These are phyloP conservation scores for Nyctereutes procyonoides DNA, from an alignment of 2,113 vertebrate species.

Conservation along the genomic window DNA sequence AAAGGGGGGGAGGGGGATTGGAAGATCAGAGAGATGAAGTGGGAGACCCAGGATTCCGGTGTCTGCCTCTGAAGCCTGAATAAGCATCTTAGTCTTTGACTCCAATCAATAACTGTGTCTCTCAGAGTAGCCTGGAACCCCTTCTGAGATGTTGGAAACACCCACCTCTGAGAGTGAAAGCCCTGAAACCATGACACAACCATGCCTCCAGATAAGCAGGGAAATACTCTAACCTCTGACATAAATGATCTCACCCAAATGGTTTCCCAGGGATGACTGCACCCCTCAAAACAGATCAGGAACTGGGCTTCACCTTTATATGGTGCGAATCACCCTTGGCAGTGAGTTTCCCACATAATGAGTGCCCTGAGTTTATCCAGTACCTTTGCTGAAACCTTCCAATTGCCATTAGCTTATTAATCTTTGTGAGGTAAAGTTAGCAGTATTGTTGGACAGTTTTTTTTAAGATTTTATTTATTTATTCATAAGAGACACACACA, in stretches of 20 bases:
- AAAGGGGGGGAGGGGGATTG: background rate
- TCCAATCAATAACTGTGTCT: conserved; percentile 32
- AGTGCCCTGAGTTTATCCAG: conserved; percentile 59
- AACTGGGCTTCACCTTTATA: conserved; percentile 57
- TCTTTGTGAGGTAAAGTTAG: conserved; percentile 62
- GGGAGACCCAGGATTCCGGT: conserved; percentile 12
- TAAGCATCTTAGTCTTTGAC: conserved; percentile 4
- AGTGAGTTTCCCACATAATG: conserved; percentile 54
- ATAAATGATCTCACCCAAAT: conserved; percentile 16
- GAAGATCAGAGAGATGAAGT: conserved; percentile 39
- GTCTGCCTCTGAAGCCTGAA: background rate
- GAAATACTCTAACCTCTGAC: background rate
- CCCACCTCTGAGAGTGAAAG: background rate
- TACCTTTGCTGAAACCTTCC: conserved; percentile 62
- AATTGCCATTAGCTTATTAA: conserved; percentile 74
- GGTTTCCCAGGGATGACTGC: background rate
- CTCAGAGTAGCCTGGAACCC: conserved; percentile 25
- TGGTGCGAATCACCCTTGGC: conserved; percentile 40
- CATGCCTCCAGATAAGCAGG: background rate
- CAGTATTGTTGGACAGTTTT: conserved; percentile 8
- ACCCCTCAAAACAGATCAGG: conserved; percentile 28
- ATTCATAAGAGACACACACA: too few species aligned
- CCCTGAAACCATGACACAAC: background rate
- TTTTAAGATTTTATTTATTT: too few species aligned
- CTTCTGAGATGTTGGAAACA: background rate